These are phyloP conservation scores for Astatotilapia flaviijosephi DNA, from an alignment of 2,113 vertebrate species.

Conservation along the genomic window DNA sequence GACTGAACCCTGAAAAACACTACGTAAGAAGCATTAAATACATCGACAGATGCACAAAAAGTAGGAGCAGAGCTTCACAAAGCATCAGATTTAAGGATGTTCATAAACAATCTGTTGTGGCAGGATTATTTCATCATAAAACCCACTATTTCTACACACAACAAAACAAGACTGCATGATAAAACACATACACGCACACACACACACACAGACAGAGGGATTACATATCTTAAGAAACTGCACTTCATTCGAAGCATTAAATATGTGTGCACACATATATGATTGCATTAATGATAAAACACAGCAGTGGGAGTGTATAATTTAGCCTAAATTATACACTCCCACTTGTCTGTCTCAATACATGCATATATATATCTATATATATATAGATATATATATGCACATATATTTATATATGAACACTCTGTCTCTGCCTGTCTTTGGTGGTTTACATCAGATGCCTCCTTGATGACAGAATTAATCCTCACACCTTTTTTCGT, in stretches of 20 bases:
- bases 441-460: not conserved
- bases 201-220: not conserved
- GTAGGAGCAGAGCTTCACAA: not conserved
- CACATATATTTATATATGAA: not conserved
- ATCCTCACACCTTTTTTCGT: conserved; percentile 18
- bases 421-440: not conserved
- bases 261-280: not conserved
- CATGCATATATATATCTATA: accelerated
- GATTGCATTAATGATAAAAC: not conserved
- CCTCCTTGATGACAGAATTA: conserved; percentile 8
- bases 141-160: not conserved
- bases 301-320: not conserved
- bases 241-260: not conserved
- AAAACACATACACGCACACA: not conserved
- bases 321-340: not conserved
- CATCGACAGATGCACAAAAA: not conserved
- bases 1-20: not conserved
- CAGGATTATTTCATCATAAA: not conserved
- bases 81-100: not conserved
- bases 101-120: not conserved
- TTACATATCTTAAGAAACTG: not conserved
- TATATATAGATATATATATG: accelerated
- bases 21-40: not conserved
- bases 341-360: not conserved
- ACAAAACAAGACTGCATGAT: not conserved